Evolutionary conservation across 37 sponge, comb jelly and placozoan genomes (phyloP).

Genomic region (Bolinopsis microptera): DNA sequence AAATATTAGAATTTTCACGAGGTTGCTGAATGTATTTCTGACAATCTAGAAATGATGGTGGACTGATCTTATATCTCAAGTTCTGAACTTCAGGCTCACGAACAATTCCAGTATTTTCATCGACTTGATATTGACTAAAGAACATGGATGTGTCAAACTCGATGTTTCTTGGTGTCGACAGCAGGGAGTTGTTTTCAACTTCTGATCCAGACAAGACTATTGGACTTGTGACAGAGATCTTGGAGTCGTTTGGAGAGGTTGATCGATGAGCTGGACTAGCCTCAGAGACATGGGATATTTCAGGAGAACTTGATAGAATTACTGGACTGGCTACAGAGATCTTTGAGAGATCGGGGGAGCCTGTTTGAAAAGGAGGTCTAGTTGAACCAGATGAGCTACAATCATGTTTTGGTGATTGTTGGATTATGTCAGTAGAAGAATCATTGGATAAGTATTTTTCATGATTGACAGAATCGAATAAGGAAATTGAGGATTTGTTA

Average conservation of each 20-base stretch:
- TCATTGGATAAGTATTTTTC: neutral
- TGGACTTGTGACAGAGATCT: neutral
- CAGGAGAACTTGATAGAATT: neutral
- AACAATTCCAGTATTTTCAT: neutral
- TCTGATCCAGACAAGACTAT: neutral
- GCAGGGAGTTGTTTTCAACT: neutral
- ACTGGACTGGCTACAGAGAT: conserved; percentile 27
- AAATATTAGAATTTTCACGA: too few relatives aligned
- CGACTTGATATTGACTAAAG: conserved; percentile 53
- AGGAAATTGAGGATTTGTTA: neutral
- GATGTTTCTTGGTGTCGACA: conserved; percentile 30
- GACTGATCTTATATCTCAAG: neutral
- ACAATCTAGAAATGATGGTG: neutral
- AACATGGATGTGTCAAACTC: conserved; percentile 48
- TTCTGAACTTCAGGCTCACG: neutral
- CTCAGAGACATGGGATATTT: neutral
- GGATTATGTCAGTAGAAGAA: neutral
- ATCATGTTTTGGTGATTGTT: neutral
- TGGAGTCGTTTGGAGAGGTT: neutral
- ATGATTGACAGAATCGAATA: neutral
- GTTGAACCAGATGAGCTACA: neutral
- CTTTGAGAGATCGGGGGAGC: neutral
- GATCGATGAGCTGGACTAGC: neutral
- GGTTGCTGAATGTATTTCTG: neutral
- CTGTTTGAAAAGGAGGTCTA: neutral